Base-by-base conservation (phyloP, 2,888 invertebrate species). In the Operophtera brumata region DNA sequence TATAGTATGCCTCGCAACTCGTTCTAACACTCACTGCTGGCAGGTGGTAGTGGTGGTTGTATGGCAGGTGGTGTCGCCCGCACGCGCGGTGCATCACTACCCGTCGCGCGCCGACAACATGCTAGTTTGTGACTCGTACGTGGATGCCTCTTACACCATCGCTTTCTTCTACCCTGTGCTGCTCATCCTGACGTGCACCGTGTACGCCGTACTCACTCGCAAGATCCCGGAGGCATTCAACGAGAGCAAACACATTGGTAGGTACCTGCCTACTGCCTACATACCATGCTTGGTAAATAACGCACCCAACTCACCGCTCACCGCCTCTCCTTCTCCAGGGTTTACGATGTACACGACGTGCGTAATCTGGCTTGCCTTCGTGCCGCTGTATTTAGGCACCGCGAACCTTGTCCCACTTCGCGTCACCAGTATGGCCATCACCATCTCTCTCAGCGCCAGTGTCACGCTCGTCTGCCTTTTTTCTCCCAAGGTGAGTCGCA, bases 311-410 rank as follows among this genome's bases (percentile, higher is more conserved):
- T 4, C 48, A 0, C 1, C 34, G 6, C 28, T 42, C 7, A 51
- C 43, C 26, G 3, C 35, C 11, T 8, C 13, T 34, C 47, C 1
- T 9, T 43, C 7, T 7, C 35, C 84, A 96, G 96, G 96, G 57
- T 99, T 99, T 86, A 97, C 98, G 32, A 99, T 99, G 99, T 99
- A 97, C 89, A 98, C 98, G 41, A 98, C 98, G 37, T 97, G 97
- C 84, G 96, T 98, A 58, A 97, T 99, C 77, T 99, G 99, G 99
- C 90, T 97, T 64, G 99, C 99, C 28, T 99, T 99, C 86, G 96
- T 99, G 51, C 98, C 98, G 7, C 92, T 99, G 46, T 99, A 99
- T 89, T 98, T 99, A 82, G 98, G 98, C 61, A 98, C 98, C 1
- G 97, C 96, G 56, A 96, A 94, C 77, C 96, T 97, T 86, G 96